Conservation (phyloP, 2,113 vertebrate genomes). For the Oryzias woworae region DNA sequence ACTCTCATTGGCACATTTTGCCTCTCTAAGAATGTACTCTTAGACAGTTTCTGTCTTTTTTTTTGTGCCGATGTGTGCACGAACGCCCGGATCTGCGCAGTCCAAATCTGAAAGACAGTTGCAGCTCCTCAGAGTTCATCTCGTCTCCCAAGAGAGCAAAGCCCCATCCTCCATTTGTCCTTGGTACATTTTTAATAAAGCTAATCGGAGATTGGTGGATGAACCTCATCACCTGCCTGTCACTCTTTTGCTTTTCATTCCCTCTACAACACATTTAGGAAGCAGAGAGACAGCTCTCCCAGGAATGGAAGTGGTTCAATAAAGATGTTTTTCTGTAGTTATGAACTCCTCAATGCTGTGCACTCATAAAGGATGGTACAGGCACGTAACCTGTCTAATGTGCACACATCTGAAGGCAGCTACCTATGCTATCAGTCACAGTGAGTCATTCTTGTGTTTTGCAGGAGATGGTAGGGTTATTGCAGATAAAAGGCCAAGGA, state of each 20-base stretch:
- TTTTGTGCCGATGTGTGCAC: conserved; percentile 14
- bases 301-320: conserved; percentile 28
- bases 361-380: conserved; percentile 18
- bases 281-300: conserved; percentile 13
- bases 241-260: conserved; percentile 62
- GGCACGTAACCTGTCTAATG: conserved; percentile 10
- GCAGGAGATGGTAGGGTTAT: conserved; percentile 16
- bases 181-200: conserved; percentile 77
- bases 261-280: conserved; percentile 27
- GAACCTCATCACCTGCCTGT: conserved; percentile 67
- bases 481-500: conserved; percentile 6
- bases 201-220: conserved; percentile 65
- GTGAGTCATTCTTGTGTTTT: conserved; percentile 17
- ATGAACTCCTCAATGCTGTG: conserved; percentile 21
- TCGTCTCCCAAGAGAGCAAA: conserved; percentile 42
- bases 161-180: conserved; percentile 64
- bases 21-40: conserved; percentile 54
- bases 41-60: conserved; percentile 33
- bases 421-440: neutral
- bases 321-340: conserved; percentile 23
- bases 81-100: conserved; percentile 17
- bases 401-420: neutral
- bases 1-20: conserved; percentile 63
- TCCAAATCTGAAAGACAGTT: conserved; percentile 60
- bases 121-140: conserved; percentile 59